Base-by-base conservation (phyloP, 2,888 invertebrate genomes). In the Hipparchia semele region DNA sequence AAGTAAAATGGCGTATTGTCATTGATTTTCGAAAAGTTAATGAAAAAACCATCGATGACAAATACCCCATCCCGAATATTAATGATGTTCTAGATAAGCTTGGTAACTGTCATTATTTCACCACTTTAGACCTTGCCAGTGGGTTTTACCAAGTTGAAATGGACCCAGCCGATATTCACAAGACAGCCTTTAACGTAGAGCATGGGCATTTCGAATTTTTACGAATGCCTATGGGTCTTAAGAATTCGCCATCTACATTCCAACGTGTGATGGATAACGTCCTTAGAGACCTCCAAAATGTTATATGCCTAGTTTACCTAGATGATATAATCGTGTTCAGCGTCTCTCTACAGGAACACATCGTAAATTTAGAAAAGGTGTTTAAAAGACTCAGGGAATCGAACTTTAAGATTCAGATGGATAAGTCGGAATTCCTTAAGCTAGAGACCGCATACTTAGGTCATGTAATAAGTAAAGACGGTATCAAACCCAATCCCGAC, bases 401-500 rank as follows among this genome's bases (percentile, higher is more conserved):
- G 23, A 23, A 23, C 23, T 23, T 23, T 23, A 23, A 23, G 23
- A 23, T 23, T 23, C 23, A 10, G 53, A 23, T 23, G 23, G 23
- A 23, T 23, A 23, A 23, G 23, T 23, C 23, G 23, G 23, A 23
- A 23, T 23, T 67, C 12, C n/a, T 61, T 6, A 70, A 70, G n/a
- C 6, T 62, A 39, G 70, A 70, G 12, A 70, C 70, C 0, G 61
- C 70, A 9, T 72, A 72, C 33, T 23, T 72, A 13, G 67, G 72
- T 1, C 67, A 72, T 39, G 53, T 67, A 1, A 72, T 72, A 1
- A 61, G 60, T 59, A 68, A 69, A 56, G 72, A 72, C 4, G 72
- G 72, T 6, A 68, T 72, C 7, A 73, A 65, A 13, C 73, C 73
- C 2, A 72, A 72, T 12, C 60, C 66, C 3, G 69, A 73, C 13